Base-by-base conservation (phyloP, 1,140 invertebrate species). In the Tetragnatha versicolor region DNA sequence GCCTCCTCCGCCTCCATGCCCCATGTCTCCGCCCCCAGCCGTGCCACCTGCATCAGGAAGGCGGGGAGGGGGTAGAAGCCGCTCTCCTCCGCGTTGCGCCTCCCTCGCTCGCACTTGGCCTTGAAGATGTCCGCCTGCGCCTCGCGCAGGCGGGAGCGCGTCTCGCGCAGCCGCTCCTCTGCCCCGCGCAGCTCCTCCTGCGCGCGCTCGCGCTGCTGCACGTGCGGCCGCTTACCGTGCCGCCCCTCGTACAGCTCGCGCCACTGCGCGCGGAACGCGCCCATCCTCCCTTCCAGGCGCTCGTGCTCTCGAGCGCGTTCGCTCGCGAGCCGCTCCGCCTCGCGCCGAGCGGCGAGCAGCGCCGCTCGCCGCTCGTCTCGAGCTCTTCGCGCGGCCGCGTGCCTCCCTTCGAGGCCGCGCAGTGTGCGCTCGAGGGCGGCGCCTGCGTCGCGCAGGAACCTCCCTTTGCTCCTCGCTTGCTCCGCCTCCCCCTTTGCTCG, bases 71-170 rank as follows among this genome's bases (percentile, higher is more conserved):
- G 70, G 63, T 75, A 75, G 25, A 61, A 75, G 1, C 70, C 58
- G n/a, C n/a, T 75, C 51, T 77, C 75, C 66, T 77, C 75, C 2
- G 47, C 51, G 25, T 77, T 77, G 39, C 61, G 51, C 55, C 55
- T 37, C 6, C 35, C 53, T 66, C 75, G 35, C 42, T 77, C 75
- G 17, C 75, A 77, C 29, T 77, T 77, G 12, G 35, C 63, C 22
- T 68, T 65, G n/a, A 77, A 77, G 20, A 77, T 47, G 12, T 65
- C 45, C 25, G 75, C 60, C 22, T 66, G 61, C 7, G 47, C 53
- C 42, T 55, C 60, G 4, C 61, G 39, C 5, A 77, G 61, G 1
- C 42, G 60, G 2, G 75, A 77, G 29, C 66, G 51, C 2, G 55
- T 5, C 9, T 6, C 12, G n/a, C 66, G 37, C 33, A 77, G 7